phyloP scores from a whole-genome alignment of 37 sponge, comb jelly and placozoan genomes.

The Dysidea cf. avara region DNA sequence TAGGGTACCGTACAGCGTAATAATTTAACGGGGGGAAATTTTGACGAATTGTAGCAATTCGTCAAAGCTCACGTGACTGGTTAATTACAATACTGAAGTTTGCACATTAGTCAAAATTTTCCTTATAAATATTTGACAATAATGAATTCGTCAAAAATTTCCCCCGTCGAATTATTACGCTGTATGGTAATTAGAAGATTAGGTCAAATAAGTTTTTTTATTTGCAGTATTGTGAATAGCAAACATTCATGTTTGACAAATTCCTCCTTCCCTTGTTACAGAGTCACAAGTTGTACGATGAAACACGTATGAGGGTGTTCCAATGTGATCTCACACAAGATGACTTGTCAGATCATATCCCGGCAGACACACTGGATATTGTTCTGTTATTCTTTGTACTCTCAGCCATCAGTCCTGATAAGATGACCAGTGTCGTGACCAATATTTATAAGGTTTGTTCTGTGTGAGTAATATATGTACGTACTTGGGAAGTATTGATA shows the following conservation, averaged over 20 bases:
- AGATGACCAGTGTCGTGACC: slow-evolving; percentile 57
- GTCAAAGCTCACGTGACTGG: too few relatives aligned
- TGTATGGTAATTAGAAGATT: too few relatives aligned
- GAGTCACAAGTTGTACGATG: slow-evolving; percentile 57
- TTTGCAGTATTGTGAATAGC: neutral
- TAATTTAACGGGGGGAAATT: too few relatives aligned
- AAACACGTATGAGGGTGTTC: slow-evolving; percentile 64
- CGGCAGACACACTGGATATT: slow-evolving; percentile 64
- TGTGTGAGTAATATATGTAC: neutral
- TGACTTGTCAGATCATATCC: slow-evolving; percentile 27
- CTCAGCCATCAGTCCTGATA: slow-evolving; percentile 90
- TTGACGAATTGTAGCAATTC: too few relatives aligned
- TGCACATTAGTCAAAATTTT: too few relatives aligned
- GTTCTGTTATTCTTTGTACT: slow-evolving; percentile 88
- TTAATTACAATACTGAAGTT: too few relatives aligned
- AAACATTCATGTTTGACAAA: neutral
- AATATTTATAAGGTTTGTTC: slow-evolving; percentile 65
- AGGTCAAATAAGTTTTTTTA: neutral
- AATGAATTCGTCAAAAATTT: too few relatives aligned
- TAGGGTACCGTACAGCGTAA: too few relatives aligned
- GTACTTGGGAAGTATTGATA: neutral
- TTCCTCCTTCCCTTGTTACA: slow-evolving; percentile 24
- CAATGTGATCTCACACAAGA: slow-evolving; percentile 87
- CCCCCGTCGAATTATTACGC: too few relatives aligned
- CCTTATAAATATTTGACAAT: too few relatives aligned